Percentiles rank a stretch among this genome's conserved stretches.
Evolutionary conservation across 2,797 vertebrate genomes (phyloP).

Genomic region (Anniella stebbinsi): DNA sequence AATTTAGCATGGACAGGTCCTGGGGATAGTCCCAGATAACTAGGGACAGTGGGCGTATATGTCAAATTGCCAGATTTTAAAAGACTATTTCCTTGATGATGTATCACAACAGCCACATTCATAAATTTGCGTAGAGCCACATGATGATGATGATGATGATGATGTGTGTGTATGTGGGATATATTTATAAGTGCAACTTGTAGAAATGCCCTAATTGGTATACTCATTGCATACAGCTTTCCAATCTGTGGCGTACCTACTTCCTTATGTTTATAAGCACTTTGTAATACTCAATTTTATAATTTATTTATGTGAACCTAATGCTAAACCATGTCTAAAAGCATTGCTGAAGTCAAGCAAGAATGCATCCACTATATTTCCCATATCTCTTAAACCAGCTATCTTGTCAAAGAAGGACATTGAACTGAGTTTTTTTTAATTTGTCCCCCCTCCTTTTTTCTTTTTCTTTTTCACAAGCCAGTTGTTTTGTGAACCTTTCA

Average conservation of each 20-base stretch:
- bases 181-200: background rate
- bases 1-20: background rate
- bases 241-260: background rate
- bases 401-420: background rate
- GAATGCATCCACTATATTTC: background rate
- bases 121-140: background rate
- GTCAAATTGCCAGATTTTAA: background rate
- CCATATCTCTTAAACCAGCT: background rate
- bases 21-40: background rate
- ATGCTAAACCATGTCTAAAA: background rate
- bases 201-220: background rate
- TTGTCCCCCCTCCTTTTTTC: background rate
- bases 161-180: too few relatives aligned
- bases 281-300: background rate
- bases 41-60: background rate
- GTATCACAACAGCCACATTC: background rate
- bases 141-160: too few relatives aligned
- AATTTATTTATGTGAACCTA: background rate
- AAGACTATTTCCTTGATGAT: background rate
- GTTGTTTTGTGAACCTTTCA: background rate
- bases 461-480: background rate
- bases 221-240: background rate
- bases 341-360: background rate
- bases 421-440: background rate
- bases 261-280: constrained; percentile 1